Evolutionary conservation across 2,888 invertebrate genomes (phyloP).

Genomic region (Seira sanloemensis): DNA sequence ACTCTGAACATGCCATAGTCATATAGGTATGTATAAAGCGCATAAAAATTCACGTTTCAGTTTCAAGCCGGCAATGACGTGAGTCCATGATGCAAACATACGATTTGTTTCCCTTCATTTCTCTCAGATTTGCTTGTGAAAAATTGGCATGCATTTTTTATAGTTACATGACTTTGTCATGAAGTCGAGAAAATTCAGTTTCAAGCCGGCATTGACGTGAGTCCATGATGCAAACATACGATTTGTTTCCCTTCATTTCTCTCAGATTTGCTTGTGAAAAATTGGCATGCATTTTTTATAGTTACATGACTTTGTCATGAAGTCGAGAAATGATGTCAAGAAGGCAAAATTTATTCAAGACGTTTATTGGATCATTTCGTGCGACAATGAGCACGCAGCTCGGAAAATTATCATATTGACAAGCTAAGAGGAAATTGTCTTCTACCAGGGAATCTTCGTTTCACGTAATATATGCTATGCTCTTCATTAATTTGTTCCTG

Average conservation of each 20-base stretch:
- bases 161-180: background rate
- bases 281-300: background rate
- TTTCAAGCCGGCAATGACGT: background rate
- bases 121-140: background rate
- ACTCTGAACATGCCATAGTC: too few species aligned
- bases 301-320: background rate
- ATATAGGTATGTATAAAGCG: background rate
- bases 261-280: background rate
- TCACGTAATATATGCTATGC: background rate
- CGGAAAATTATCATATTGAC: background rate
- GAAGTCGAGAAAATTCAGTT: background rate
- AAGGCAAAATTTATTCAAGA: background rate
- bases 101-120: background rate
- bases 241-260: background rate
- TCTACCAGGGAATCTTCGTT: background rate
- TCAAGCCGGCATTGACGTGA: background rate
- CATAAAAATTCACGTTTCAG: background rate
- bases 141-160: background rate
- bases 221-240: background rate
- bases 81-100: constrained; percentile 4
- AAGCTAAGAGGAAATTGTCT: background rate
- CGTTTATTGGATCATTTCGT: background rate
- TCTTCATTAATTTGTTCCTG: constrained; percentile 26
- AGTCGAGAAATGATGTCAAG: too few species aligned
- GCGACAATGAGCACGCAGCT: background rate